These are phyloP conservation scores for Cyprinus carpio DNA, from an alignment of 2,113 vertebrate genomes.

Conservation along the genomic window DNA sequence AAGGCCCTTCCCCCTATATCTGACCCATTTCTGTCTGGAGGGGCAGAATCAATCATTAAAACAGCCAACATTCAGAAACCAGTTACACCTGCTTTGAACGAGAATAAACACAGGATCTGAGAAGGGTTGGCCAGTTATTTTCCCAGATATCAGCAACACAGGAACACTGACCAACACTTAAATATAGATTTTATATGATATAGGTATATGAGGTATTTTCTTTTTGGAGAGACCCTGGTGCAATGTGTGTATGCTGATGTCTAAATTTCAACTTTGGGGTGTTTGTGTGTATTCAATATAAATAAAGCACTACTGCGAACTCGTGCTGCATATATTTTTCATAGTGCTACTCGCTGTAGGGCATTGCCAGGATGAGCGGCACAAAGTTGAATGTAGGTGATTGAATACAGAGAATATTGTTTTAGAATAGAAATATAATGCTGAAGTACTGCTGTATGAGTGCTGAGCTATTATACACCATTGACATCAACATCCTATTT, in stretches of 20 bases:
- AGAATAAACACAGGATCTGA: not conserved
- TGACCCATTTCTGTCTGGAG: not conserved
- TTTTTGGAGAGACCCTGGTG: not conserved
- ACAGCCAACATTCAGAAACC: constrained; percentile 2
- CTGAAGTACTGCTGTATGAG: not conserved
- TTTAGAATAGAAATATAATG: constrained; percentile 1
- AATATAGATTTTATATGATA: not conserved
- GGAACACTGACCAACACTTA: not conserved
- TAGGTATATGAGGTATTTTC: not conserved
- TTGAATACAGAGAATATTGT: constrained; percentile 2
- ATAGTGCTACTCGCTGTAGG: not conserved
- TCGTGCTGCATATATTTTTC: not conserved
- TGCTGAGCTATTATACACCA: not conserved
- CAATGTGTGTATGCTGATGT: not conserved
- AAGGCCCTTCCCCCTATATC: not conserved
- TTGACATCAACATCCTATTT: not conserved
- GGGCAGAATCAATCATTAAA: constrained; percentile 31
- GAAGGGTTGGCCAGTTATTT: not conserved
- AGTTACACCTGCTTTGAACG: constrained; percentile 11
- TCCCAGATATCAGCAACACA: not conserved
- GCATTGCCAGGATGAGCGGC: not conserved
- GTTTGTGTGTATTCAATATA: not conserved
- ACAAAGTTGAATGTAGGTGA: not conserved
- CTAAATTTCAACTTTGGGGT: not conserved
- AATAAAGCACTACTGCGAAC: too few species aligned